Evolutionary conservation across 2,888 invertebrate genomes (phyloP), one percentile per base, ranked within the genome.

Genomic region (Spilarctia lutea): DNA sequence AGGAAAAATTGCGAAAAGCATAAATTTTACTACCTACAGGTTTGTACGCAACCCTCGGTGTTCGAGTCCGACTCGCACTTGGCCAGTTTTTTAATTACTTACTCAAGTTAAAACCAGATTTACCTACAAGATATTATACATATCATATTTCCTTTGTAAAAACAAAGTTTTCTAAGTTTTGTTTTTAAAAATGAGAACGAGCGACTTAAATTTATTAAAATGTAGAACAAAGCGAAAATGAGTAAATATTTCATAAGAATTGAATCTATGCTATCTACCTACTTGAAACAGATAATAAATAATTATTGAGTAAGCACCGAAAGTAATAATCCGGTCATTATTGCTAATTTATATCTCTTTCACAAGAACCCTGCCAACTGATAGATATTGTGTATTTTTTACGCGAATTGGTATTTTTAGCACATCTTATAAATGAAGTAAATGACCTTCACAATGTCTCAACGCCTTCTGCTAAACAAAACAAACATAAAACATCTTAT

Each of bases 391-490:
- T 60, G 27, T 27, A 27, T 27, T 60, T 60, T 52, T n/a, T n/a
- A 52, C 24, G 4, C 52, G 24, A 20, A 48, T 11, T 16, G 4
- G 13, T 68, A 24, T 52, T 68, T 67, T 48, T 68, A 68, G 16
- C 16, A 13, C 27, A n/a, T 27, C 42, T 45, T 45, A 68, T 68
- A 45, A 68, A 48, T 48, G 20, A 45, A 48, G 45, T 67, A 24
- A 11, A 48, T 52, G 52, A 68, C 68, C 68, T 69, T 56, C 52
- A 69, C 27, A 7, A 35, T 8, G 33, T 60, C n/a, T 27, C 39
- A 63, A 63, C 42, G 39, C 63, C 45, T 69, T 56, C 33, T 65
- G n/a, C 65, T 71, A 11, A 81, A 82, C 72, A 75, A 75, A 71
- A 42, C 69, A 56, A 69, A 79, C 42, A 75, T 72, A 56, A 74